Evolutionary conservation across 2,888 invertebrate species (phyloP), one percentile per base, ranked within the genome.

Genomic region (Epistrophe eligans): DNA sequence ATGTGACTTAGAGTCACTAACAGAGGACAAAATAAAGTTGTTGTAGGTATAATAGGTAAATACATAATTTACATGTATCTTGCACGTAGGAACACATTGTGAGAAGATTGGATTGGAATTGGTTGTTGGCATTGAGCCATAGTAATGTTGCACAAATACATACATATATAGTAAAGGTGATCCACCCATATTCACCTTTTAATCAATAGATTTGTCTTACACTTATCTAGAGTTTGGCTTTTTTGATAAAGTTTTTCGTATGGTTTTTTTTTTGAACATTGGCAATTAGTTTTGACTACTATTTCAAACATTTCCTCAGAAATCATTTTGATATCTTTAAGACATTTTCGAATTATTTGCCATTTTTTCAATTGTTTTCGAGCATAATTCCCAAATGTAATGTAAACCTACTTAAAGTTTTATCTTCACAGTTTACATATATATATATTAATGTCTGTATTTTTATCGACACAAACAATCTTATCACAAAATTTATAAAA

Each of bases 11-110:
- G 55, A 67, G 19, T 40, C 28, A 70, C 70, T 28, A 55, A 55
- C 52, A 55, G 52, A 55, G n/a, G 35, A 48, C 52, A 28, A 55
- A 15, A 45, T 45, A 45, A 45, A 64, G 48, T 66, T 48, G 55
- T 52, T 57, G 64, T 19, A 13, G 15, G 48, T 24, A 24, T 24
- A 24, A 24, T 43, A 62, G 43, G 40, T 40, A 43, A 62, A 62
- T 77, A 77, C 38, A 67, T 67, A 70, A 70, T 70, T 70, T 74
- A 67, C 60, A 80, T 80, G 66, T 74, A 45, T 55, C 45, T 55
- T 38, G 55, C 62, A 64, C 24, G 62, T 70, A 40, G 24, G 11
- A 55, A 48, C 70, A 38, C 35, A 50, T 48, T 67, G 50, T 67
- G 67, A 50, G 60, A 67, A 77, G 58, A 77, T 67, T 67, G 35